Conservation (phyloP, 2,113 vertebrate species). For the Lota lota region DNA sequence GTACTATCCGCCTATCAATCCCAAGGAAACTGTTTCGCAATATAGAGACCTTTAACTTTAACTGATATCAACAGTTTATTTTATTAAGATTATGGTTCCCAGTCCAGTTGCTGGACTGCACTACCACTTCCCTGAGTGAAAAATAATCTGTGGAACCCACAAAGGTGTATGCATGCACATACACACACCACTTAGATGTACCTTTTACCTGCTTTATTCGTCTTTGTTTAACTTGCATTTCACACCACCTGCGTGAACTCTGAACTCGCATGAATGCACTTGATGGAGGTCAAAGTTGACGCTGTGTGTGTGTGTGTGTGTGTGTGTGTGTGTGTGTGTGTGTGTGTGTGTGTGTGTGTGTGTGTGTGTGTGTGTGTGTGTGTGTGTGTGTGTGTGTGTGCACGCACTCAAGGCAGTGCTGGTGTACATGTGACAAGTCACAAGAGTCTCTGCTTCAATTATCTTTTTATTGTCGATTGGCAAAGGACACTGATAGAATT, state of each 20-base stretch:
- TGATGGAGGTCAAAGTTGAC: background rate
- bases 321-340: background rate
- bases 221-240: too few relatives aligned
- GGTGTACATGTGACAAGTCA: too few relatives aligned
- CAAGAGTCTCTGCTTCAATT: background rate
- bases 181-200: background rate
- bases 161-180: background rate
- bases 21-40: too few relatives aligned
- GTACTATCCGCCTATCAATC: too few relatives aligned
- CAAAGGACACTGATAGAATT: slow-evolving; percentile 37
- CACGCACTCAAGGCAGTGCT: too few relatives aligned
- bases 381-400: background rate
- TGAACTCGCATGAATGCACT: slow-evolving; percentile 4
- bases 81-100: slow-evolving; percentile 57
- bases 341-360: slow-evolving; percentile 5
- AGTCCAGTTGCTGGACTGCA: slow-evolving; percentile 15
- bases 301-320: background rate
- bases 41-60: too few relatives aligned
- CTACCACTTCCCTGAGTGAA: background rate
- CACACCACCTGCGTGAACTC: background rate
- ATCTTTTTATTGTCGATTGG: slow-evolving; percentile 28
- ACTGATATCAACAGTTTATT: slow-evolving; percentile 1
- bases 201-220: background rate
- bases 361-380: background rate
- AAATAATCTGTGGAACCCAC: background rate